Conservation (phyloP, 2,888 invertebrate species). For the Leptopterna dolabrata region DNA sequence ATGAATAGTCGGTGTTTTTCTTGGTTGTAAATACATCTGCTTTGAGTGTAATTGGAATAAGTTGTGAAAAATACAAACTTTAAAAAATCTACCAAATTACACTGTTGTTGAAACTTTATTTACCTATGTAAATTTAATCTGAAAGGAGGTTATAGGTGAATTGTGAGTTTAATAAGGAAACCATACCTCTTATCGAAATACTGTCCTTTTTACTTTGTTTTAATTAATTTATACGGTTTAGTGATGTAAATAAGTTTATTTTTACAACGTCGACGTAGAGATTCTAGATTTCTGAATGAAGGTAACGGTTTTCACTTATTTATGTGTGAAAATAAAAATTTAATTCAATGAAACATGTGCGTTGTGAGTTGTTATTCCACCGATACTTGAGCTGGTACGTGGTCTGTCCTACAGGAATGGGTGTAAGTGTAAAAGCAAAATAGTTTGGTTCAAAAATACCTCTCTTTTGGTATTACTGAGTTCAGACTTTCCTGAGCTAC, state of each 20-base stretch:
- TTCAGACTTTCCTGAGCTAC: too few species aligned
- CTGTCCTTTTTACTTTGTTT: neutral
- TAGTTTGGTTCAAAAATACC: too few species aligned
- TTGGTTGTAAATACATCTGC: neutral
- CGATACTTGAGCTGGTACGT: too few species aligned
- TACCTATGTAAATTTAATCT: too few species aligned
- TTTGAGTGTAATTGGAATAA: neutral
- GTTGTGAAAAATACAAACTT: neutral
- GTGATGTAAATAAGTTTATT: constrained; percentile 17
- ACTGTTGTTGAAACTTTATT: neutral
- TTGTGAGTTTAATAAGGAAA: neutral
- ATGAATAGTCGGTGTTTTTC: neutral
- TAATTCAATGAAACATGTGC: constrained; percentile 3
- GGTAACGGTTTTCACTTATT: neutral
- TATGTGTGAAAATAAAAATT: neutral
- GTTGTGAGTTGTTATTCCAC: neutral
- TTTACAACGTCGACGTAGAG: constrained; percentile 13
- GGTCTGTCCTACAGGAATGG: too few species aligned
- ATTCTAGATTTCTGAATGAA: neutral
- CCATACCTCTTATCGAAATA: neutral
- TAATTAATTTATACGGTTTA: neutral
- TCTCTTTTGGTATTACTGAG: too few species aligned
- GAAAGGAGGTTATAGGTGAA: neutral
- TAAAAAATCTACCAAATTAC: constrained; percentile 10
- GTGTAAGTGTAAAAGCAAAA: too few species aligned